These are phyloP conservation scores for Solenopsis invicta DNA, from an alignment of 1,140 invertebrate genomes.

Conservation along the genomic window DNA sequence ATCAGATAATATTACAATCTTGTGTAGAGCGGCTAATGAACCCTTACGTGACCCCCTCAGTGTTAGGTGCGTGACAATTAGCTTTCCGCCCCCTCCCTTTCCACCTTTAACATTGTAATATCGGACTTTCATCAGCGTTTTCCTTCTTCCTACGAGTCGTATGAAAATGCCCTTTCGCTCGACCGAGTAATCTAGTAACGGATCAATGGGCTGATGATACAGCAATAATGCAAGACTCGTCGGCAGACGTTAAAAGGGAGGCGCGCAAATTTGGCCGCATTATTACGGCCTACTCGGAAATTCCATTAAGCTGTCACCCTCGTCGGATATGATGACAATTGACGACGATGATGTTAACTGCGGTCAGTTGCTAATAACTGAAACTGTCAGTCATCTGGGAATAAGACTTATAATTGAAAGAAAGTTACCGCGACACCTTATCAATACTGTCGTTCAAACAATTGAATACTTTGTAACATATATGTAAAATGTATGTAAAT, in stretches of 20 bases:
- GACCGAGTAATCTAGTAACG: constrained; percentile 26
- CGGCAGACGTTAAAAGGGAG: neutral
- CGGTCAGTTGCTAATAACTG: constrained; percentile 61
- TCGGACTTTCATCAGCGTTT: constrained; percentile 13
- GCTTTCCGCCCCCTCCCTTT: neutral
- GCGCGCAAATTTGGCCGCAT: constrained; percentile 15
- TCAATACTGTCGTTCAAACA: neutral
- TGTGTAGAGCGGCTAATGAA: constrained; percentile 55
- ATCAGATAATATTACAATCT: constrained; percentile 41
- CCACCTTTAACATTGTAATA: constrained; percentile 2
- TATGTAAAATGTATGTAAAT: neutral
- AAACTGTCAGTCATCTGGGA: constrained; percentile 44
- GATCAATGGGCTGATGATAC: constrained; percentile 28
- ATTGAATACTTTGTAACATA: neutral
- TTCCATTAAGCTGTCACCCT: constrained; percentile 70
- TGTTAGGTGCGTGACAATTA: constrained; percentile 44
- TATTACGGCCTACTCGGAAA: constrained; percentile 60
- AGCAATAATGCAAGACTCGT: constrained; percentile 44
- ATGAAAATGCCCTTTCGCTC: constrained; percentile 5
- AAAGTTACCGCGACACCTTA: neutral
- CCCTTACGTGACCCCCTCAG: constrained; percentile 26
- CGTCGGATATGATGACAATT: constrained; percentile 61
- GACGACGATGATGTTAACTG: constrained; percentile 63
- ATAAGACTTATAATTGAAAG: neutral
- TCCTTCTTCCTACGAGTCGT: neutral